Percentiles rank a stretch among this genome's conserved stretches.
Evolutionary conservation across 2,888 invertebrate genomes (phyloP).

Genomic region (Camptogramma bilineatum): DNA sequence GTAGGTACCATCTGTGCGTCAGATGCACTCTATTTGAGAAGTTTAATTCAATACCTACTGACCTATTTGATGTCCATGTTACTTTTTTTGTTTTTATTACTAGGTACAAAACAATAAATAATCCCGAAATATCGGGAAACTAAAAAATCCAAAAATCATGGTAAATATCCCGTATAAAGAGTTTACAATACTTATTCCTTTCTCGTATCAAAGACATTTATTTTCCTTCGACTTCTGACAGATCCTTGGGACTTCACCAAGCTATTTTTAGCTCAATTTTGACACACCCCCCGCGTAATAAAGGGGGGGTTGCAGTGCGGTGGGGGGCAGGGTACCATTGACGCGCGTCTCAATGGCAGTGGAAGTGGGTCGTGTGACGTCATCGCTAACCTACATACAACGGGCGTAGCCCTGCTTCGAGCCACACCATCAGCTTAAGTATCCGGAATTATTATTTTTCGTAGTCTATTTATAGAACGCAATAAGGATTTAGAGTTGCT

Average conservation of each 20-base stretch:
- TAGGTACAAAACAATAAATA: too few species aligned
- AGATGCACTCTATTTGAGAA: too few species aligned
- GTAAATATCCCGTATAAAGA: too few species aligned
- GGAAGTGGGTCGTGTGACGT: slow-evolving; percentile 81
- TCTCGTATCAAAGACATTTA: too few species aligned
- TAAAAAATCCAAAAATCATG: too few species aligned
- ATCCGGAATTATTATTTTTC: slow-evolving; percentile 62
- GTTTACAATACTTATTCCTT: too few species aligned
- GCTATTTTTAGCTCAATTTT: slow-evolving; percentile 45
- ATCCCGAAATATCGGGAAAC: too few species aligned
- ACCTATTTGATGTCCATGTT: too few species aligned
- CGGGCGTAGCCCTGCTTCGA: slow-evolving; percentile 70
- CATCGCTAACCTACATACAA: slow-evolving; percentile 79
- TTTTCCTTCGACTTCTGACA: neutral
- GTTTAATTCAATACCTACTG: too few species aligned
- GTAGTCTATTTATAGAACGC: slow-evolving; percentile 69
- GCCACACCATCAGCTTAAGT: slow-evolving; percentile 50
- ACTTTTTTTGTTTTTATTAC: too few species aligned
- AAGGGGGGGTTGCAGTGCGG: slow-evolving; percentile 54
- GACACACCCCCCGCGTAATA: slow-evolving; percentile 46
- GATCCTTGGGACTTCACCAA: slow-evolving; percentile 12
- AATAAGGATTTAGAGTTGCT: slow-evolving; percentile 35
- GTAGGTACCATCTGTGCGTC: too few species aligned
- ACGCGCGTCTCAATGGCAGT: slow-evolving; percentile 82
- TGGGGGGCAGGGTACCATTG: slow-evolving; percentile 73